Base-by-base conservation (phyloP, 1,140 invertebrate genomes). In the Hormaphis cornu region DNA sequence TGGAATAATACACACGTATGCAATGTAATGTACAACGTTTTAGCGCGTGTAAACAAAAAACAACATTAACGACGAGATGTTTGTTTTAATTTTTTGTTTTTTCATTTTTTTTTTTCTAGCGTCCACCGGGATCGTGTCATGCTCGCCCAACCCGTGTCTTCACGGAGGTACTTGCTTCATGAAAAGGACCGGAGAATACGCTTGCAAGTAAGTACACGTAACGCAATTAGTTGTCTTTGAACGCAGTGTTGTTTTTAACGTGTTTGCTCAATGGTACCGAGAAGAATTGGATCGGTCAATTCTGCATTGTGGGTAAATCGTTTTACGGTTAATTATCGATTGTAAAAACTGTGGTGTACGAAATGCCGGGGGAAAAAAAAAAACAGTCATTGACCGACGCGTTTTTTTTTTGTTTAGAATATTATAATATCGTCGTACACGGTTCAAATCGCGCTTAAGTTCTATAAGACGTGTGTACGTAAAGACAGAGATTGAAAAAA, bases 191-290 rank as follows among this genome's bases (percentile, higher is more conserved):
- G 61, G 61, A 66, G 61, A 66, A 66, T 66, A 48, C 28, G 61
- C 44, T 66, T 66, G 61, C 61, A 66, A 66, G 61, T 66, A 44
- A 66, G 61, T 66, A 61, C 58, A 61, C 18, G 14, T 28, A 22
- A 2, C 4, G 20, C 26, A 46, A 16, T 24, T 10, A 61, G n/a
- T 44, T 26, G 37, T 28, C 28, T 56, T 56, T 37, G 22, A 37
- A 24, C 12, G 20, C n/a, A 3, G 14, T 24, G 33, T 56, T 56
- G 53, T 37, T 56, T 48, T 9, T 20, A 20, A 18, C 12, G 52
- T 37, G 14, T 14, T 53, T 53, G 30, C 26, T n/a, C 24, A 33
- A 53, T 40, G 54, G 40, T 40, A 14, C 5, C 20, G 54, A 40
- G 54, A n/a, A n/a, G n/a, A n/a, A n/a, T n/a, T n/a, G n/a, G n/a